Conservation (phyloP, 2,888 invertebrate species). For the Drosophila affinis region DNA sequence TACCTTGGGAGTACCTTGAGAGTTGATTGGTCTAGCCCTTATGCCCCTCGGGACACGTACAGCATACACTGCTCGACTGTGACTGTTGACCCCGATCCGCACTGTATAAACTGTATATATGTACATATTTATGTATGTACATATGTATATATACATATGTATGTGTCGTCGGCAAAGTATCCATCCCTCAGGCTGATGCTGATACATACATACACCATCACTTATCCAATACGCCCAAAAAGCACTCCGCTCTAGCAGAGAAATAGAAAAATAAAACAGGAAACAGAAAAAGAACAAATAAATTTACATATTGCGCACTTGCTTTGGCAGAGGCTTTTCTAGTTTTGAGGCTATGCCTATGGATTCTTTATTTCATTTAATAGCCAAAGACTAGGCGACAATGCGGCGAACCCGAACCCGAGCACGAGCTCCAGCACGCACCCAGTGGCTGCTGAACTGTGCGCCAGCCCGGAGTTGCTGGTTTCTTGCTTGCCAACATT, state of each 20-base stretch:
- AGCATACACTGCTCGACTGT: background rate
- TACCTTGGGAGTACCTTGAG: too few relatives aligned
- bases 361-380: conserved; percentile 17
- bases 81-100: background rate
- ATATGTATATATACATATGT: too few relatives aligned
- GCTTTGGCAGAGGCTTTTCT: conserved; percentile 47
- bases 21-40: background rate
- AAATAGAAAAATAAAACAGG: too few relatives aligned
- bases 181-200: background rate
- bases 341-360: conserved; percentile 32
- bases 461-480: background rate
- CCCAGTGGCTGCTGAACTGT: conserved; percentile 42
- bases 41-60: background rate
- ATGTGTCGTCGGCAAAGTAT: background rate
- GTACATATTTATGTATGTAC: too few relatives aligned
- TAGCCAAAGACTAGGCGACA: conserved; percentile 55
- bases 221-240: background rate
- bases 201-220: background rate
- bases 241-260: background rate
- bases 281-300: conserved; percentile 37
- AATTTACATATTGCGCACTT: conserved; percentile 76
- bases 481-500: conserved; percentile 24
- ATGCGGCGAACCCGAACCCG: conserved; percentile 42
- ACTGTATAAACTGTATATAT: background rate
- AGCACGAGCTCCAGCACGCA: background rate